Base-by-base conservation (phyloP, 2,797 vertebrate species). In the Betta splendens region DNA sequence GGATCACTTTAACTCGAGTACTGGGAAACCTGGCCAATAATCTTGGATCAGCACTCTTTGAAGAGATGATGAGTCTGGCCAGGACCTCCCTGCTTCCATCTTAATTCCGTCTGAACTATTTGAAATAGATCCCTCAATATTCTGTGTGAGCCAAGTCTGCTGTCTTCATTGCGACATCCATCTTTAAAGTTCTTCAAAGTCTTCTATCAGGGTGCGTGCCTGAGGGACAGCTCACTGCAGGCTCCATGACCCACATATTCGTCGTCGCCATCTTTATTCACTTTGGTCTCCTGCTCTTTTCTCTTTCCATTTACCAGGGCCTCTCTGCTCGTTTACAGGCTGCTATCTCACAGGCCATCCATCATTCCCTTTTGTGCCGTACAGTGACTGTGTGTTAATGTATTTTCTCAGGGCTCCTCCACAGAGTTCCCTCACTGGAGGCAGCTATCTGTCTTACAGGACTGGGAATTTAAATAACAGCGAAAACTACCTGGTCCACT, bases 171-270 rank as follows among this genome's bases (percentile, higher is more conserved):
- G 86, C 81, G 62, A 89, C 88, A 90, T 87, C 83, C 80, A 84
- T 84, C 86, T 90, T 90, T 88, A 87, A 87, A 90, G 81, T 80
- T 76, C 81, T 86, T 89, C 87, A 87, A 81, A 90, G 87, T 84
- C 74, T 85, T 80, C 72, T 53, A 77, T 80, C 70, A 68, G 82
- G 75, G 69, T 55, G 61, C 43, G 49, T 69, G 77, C 86, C 85
- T 74, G 58, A 56, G 88, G 85, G 87, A 83, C 69, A 47, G 64
- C 62, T 82, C 80, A 75, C 84, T 77, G 71, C 72, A 63, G 85
- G 79, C 81, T 53, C 61, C 66, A 84, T 89, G 88, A 88, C 89
- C 90, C 86, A 89, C 75, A 90, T 89, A 80, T 87, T 72, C 79
- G 71, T 56, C 28, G n/a, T 75, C 77, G 45, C 72, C 79, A 69